phyloP scores from a whole-genome alignment of 2,113 vertebrate genomes.

The Rhizomys pruinosus region DNA sequence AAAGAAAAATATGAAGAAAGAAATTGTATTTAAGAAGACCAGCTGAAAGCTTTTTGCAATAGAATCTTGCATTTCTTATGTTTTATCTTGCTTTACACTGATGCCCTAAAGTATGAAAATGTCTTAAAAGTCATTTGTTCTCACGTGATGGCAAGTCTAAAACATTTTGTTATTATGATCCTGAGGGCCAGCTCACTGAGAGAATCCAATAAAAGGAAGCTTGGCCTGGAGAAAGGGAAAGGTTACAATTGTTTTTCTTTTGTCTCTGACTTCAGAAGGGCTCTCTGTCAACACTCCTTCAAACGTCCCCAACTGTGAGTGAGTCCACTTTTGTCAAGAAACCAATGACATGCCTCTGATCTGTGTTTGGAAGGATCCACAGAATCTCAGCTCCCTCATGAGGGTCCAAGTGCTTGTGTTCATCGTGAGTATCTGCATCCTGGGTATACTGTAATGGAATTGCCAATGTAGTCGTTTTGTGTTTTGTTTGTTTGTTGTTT shows the following conservation, averaged over 20 bases:
- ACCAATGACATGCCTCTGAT: neutral
- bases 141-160: constrained; percentile 55
- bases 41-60: constrained; percentile 45
- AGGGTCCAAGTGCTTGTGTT: neutral
- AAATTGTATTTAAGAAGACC: constrained; percentile 59
- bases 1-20: constrained; percentile 32
- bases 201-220: constrained; percentile 73
- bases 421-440: neutral
- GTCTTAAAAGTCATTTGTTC: constrained; percentile 57
- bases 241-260: constrained; percentile 24
- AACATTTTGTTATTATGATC: constrained; percentile 62
- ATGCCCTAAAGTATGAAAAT: constrained; percentile 59
- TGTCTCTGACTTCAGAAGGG: constrained; percentile 14
- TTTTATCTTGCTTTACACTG: constrained; percentile 36
- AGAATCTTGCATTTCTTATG: neutral
- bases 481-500: neutral
- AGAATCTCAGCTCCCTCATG: accelerated
- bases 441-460: neutral
- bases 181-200: constrained; percentile 57
- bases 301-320: neutral
- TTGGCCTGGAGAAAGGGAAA: constrained; percentile 30
- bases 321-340: neutral
- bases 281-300: constrained; percentile 4
- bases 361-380: neutral
- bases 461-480: neutral